These are phyloP conservation scores for Pungitius pungitius DNA, from an alignment of 2,113 vertebrate genomes.

Conservation along the genomic window DNA sequence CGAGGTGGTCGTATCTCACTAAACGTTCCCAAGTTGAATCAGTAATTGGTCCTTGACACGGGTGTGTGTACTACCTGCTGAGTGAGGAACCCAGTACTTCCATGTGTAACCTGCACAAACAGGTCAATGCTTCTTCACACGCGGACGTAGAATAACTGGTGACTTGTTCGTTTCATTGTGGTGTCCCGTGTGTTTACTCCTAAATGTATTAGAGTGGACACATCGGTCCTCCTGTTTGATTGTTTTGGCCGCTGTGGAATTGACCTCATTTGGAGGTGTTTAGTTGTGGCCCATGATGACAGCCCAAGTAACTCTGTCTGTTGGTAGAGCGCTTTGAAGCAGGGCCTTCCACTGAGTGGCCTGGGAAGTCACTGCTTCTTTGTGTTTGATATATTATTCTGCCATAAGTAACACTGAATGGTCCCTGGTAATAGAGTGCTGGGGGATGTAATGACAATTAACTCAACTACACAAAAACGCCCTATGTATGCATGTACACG, in stretches of 20 bases:
- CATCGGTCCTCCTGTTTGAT: background rate
- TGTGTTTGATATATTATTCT: background rate
- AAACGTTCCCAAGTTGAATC: constrained; percentile 60
- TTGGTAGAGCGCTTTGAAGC: background rate
- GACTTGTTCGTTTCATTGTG: background rate
- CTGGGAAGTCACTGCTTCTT: background rate
- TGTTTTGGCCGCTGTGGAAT: background rate
- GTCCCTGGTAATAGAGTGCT: no score
- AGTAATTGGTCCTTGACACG: constrained; percentile 66
- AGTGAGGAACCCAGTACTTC: constrained; percentile 2
- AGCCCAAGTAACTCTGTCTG: background rate
- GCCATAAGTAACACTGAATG: background rate
- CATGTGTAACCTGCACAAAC: background rate
- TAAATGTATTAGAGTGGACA: background rate
- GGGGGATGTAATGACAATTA: background rate
- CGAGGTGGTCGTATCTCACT: constrained; percentile 26
- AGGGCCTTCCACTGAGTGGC: background rate
- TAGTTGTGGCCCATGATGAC: background rate
- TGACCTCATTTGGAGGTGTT: background rate
- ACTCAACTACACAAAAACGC: background rate
- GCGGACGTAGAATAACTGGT: background rate
- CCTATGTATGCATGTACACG: background rate
- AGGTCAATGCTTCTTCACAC: background rate
- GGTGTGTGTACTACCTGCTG: constrained; percentile 27
- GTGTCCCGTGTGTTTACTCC: background rate